Evolutionary conservation across 1,140 invertebrate genomes (phyloP).

Genomic region (Orchestia grillus): DNA sequence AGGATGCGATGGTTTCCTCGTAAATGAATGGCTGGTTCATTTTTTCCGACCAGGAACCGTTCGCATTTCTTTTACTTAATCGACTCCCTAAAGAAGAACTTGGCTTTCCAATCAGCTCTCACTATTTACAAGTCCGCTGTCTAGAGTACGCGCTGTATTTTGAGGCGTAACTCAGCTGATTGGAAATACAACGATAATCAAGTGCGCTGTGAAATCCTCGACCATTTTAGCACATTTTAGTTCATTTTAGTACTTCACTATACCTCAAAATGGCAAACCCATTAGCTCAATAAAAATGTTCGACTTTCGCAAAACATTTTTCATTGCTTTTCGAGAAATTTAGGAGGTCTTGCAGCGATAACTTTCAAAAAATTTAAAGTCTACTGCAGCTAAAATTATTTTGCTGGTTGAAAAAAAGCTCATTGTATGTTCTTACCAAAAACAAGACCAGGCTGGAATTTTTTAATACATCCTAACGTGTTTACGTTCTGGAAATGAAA

Average conservation of each 20-base stretch:
- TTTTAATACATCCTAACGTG: not conserved
- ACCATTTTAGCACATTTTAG: too few relatives aligned
- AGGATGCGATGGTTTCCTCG: not conserved
- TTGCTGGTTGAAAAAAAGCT: too few relatives aligned
- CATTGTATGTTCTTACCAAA: too few relatives aligned
- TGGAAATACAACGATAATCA: too few relatives aligned
- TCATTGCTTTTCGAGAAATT: not conserved
- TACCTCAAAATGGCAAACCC: too few relatives aligned
- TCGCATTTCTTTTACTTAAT: not conserved
- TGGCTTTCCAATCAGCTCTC: not conserved
- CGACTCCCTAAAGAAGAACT: not conserved
- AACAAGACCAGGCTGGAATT: too few relatives aligned
- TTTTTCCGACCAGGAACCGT: not conserved
- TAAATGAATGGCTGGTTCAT: not conserved
- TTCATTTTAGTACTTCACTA: too few relatives aligned
- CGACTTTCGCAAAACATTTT: not conserved
- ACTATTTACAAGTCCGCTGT: not conserved
- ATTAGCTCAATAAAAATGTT: too few relatives aligned
- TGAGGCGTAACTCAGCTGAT: not conserved
- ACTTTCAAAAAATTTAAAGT: not conserved
- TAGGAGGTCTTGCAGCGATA: not conserved
- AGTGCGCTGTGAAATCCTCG: too few relatives aligned
- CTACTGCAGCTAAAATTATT: too few relatives aligned
- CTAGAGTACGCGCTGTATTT: not conserved
- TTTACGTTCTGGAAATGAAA: not conserved